phyloP scores from a whole-genome alignment of 2,113 vertebrate species.

The Lathamus discolor region DNA sequence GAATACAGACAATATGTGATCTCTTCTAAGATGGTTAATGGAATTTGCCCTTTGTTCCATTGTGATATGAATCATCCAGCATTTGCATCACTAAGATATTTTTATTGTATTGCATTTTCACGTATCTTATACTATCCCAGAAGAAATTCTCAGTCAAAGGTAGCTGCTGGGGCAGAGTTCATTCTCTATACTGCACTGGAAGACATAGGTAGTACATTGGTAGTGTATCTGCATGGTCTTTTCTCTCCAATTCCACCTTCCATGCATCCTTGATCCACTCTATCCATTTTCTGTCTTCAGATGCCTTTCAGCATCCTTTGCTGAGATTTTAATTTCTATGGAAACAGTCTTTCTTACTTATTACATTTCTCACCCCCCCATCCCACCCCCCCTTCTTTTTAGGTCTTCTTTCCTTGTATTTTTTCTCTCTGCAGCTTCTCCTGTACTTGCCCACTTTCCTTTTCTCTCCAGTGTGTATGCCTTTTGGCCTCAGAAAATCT shows the following conservation, averaged over 20 bases:
- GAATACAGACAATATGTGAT: neutral
- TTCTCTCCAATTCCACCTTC: neutral
- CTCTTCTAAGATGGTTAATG: neutral
- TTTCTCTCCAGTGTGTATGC: neutral
- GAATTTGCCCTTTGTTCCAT: neutral
- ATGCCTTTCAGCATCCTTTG: neutral
- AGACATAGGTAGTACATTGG: neutral
- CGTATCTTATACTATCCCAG: neutral
- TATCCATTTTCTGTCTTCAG: neutral
- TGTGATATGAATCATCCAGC: neutral
- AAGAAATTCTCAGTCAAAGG: neutral
- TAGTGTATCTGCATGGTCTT: neutral
- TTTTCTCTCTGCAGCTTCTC: neutral
- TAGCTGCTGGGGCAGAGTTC: neutral
- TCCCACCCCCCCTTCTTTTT: neutral
- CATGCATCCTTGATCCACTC: neutral
- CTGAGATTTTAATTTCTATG: neutral
- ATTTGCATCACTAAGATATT: neutral
- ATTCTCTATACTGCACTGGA: neutral
- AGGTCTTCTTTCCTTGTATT: neutral
- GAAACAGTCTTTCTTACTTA: neutral
- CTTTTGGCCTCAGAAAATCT: neutral
- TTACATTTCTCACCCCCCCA: neutral
- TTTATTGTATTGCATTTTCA: neutral
- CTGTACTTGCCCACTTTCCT: neutral